Base-by-base conservation (phyloP, 2,113 vertebrate genomes). In the Osmerus eperlanus region DNA sequence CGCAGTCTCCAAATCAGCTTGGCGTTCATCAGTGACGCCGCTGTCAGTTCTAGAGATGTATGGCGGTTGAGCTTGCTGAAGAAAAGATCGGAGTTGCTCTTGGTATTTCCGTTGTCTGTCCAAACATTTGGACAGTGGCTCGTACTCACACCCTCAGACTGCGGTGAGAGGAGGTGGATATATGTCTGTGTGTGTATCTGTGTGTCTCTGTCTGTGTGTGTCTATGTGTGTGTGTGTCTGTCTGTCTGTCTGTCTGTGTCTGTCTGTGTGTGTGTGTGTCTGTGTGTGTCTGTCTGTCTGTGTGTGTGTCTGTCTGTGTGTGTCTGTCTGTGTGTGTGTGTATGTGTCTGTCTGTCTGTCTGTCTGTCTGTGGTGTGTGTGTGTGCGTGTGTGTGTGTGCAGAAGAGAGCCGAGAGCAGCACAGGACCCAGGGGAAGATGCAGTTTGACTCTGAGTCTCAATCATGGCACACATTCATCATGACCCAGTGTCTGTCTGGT, bases 381-480 rank as follows among this genome's bases (percentile, higher is more conserved):
- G 7, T 47, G 8, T 47, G 3, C 12, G 41, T 47, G 41, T 11
- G 41, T 47, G 5, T 47, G 7, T 73, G 75, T 74, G 60, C 56
- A 76, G 56, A 72, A 70, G 55, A 74, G 81, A 78, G 81, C 72
- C 75, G 63, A 72, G 63, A 69, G 76, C 77, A 67, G 64, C 73
- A 65, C 11, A 3, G 21, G 8, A 67, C 76, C 80, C 13, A 18
- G 77, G 72, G 70, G 81, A 76, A 74, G 68, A 75, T 74, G 65
- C 59, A 68, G 69, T 75, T 80, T 83, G 76, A 82, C 77, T 81
- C 77, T 67, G 25, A 59, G 70, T 81, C 78, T 81, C 81, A 70
- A 73, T 84, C 81, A 76, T 23, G 19, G 70, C 71, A 70, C 72
- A 70, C 81, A 89, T 87, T 82, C 70, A 85, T 87, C 83, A 84